Evolutionary conservation across 2,888 invertebrate species (phyloP).

Genomic region (Fragum sueziense): DNA sequence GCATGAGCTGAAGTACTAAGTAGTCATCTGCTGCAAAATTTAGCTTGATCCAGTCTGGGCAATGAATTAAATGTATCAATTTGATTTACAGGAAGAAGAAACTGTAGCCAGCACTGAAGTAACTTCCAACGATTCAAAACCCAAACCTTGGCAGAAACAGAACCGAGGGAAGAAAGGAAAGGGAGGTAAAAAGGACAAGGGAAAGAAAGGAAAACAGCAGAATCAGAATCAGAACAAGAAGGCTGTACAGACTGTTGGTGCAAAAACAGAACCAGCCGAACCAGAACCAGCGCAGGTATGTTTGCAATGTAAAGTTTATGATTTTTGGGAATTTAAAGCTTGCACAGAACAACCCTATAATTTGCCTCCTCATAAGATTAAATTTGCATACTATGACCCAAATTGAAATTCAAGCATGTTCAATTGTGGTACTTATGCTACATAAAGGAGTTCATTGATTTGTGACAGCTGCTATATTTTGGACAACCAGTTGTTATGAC

Average conservation of each 20-base stretch:
- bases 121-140: slow-evolving; percentile 81
- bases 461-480: too few species aligned
- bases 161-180: slow-evolving; percentile 86
- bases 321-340: neutral
- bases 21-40: too few species aligned
- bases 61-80: too few species aligned
- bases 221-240: slow-evolving; percentile 75
- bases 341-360: neutral
- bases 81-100: neutral
- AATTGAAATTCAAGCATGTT: too few species aligned
- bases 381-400: too few species aligned
- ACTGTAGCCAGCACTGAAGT: neutral
- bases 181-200: slow-evolving; percentile 65
- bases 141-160: slow-evolving; percentile 90
- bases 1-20: too few species aligned
- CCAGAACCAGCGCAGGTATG: slow-evolving; percentile 17
- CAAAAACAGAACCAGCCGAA: slow-evolving; percentile 47
- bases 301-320: neutral
- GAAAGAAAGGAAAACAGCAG: slow-evolving; percentile 71
- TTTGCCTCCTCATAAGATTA: neutral
- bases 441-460: too few species aligned
- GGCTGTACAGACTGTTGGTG: slow-evolving; percentile 52
- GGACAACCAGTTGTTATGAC: too few species aligned
- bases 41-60: too few species aligned
- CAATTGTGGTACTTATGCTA: too few species aligned